Conservation (phyloP, 1,140 invertebrate species). For the Drosophila willistoni region DNA sequence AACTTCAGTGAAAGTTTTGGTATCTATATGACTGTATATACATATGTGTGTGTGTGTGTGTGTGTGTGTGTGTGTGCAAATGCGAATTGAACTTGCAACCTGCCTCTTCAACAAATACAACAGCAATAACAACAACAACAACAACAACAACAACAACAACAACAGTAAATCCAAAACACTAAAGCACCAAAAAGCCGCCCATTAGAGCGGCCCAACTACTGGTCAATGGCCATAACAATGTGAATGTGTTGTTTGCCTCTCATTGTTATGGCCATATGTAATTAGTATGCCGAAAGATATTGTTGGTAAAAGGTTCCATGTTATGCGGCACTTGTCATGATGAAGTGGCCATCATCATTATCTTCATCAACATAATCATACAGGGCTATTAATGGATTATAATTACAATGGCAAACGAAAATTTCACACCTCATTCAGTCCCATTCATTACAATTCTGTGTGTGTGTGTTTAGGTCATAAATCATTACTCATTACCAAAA, state of each 20-base stretch:
- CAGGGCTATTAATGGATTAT: conserved; percentile 67
- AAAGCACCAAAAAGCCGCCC: conserved; percentile 38
- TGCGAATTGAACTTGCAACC: conserved; percentile 51
- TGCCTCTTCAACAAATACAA: conserved; percentile 12
- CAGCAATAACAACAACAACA: conserved; percentile 21
- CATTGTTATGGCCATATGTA: conserved; percentile 47
- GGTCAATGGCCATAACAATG: conserved; percentile 45
- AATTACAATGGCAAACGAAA: conserved; percentile 32
- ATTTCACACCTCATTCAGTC: conserved; percentile 55
- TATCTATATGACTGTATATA: conserved; percentile 29
- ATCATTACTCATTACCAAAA: conserved; percentile 42
- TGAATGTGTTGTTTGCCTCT: conserved; percentile 38
- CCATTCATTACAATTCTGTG: not conserved
- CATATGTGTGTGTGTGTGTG: conserved; percentile 41
- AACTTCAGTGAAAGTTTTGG: conserved; percentile 74
- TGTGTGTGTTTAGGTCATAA: conserved; percentile 30
- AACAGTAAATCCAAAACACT: conserved; percentile 4
- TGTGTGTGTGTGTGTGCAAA: conserved; percentile 43
- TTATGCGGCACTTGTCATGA: conserved; percentile 36
- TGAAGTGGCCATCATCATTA: conserved; percentile 23
- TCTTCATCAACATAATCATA: conserved; percentile 10
- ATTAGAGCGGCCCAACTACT: conserved; percentile 48
- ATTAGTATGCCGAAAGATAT: conserved; percentile 69
- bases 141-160: too few relatives aligned
- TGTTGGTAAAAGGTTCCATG: conserved; percentile 42